phyloP scores from a whole-genome alignment of 2,113 vertebrate species.

The Pangasianodon hypophthalmus region DNA sequence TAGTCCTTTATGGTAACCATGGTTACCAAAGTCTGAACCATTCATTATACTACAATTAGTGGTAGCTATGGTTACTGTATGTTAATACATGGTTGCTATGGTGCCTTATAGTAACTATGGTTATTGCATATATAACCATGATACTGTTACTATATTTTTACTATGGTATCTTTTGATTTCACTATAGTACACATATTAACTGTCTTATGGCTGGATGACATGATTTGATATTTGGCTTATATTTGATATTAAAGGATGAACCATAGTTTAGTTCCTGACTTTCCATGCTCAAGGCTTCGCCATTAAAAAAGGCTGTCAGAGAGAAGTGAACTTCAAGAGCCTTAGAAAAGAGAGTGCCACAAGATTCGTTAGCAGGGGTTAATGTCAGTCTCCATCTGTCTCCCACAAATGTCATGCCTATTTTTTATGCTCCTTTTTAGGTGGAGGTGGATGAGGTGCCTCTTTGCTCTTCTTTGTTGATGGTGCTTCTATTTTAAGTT shows the following conservation, averaged over 20 bases:
- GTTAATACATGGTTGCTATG: background rate
- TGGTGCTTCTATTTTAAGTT: conserved; percentile 41
- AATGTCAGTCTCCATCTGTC: conserved; percentile 7
- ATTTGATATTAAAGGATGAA: background rate
- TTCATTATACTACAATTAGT: background rate
- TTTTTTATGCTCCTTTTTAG: conserved; percentile 39
- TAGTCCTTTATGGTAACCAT: too few species aligned
- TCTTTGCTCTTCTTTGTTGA: conserved; percentile 15
- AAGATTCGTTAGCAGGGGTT: conserved; percentile 23
- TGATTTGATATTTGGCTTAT: background rate
- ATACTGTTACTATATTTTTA: background rate
- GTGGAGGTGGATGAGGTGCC: conserved; percentile 11
- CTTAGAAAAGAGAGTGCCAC: background rate
- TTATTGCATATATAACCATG: background rate
- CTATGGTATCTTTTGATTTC: background rate
- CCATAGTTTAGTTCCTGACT: background rate
- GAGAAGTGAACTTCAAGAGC: conserved; percentile 11
- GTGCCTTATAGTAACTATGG: background rate
- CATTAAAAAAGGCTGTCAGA: background rate
- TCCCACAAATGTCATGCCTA: conserved; percentile 48
- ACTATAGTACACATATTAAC: background rate
- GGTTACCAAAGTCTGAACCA: background rate
- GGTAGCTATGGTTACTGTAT: background rate
- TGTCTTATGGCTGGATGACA: background rate
- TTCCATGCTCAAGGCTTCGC: background rate